Evolutionary conservation across 1,140 invertebrate species (phyloP), one percentile per base, ranked within the genome.

Genomic region (Lepidurus packardi): DNA sequence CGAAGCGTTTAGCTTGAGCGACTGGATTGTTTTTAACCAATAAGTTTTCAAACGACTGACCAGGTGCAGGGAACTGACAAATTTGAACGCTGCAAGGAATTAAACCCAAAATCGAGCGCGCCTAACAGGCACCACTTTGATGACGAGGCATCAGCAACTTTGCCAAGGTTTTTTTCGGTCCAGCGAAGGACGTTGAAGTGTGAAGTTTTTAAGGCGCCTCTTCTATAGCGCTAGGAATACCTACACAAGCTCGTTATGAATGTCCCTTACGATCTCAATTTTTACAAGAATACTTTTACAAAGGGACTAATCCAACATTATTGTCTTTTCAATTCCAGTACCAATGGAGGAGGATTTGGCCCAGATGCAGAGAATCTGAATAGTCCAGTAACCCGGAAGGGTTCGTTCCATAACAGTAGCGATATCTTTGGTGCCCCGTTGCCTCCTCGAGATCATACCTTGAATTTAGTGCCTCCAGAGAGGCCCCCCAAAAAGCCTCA

Each of bases 401-500:
- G 53, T 65, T 65, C 53, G 21, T 65, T 65, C 21, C 16, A 16
- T 21, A 65, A 16, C 16, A 65, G 7, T 16, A 65, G 53, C 13
- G 53, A 13, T 65, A n/a, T 16, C 53, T 0, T 21, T 65, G 21
- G 53, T 65, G 53, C 53, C 6, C 53, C 53, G 53, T 65, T 65
- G 53, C 53, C 53, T 65, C 53, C 53, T 21, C 16, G 53, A 65
- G 53, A 65, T 16, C 53, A 65, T 65, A 7, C 53, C 53, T 65
- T 65, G 53, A 13, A 13, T 65, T 74, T 78, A 13, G 73, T 78
- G 21, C 84, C 84, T 47, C 92, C 92, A 1, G 92, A 93, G 81
- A 85, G 89, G 77, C 89, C 89, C 3, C 89, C 89, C 11, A 93
- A 93, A 84, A 93, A 93, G 83, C 91, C 91, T 0, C 90, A 92